Evolutionary conservation across 53 echinoderm and acorn worm species (phyloP).

Genomic region (Crossaster papposus): DNA sequence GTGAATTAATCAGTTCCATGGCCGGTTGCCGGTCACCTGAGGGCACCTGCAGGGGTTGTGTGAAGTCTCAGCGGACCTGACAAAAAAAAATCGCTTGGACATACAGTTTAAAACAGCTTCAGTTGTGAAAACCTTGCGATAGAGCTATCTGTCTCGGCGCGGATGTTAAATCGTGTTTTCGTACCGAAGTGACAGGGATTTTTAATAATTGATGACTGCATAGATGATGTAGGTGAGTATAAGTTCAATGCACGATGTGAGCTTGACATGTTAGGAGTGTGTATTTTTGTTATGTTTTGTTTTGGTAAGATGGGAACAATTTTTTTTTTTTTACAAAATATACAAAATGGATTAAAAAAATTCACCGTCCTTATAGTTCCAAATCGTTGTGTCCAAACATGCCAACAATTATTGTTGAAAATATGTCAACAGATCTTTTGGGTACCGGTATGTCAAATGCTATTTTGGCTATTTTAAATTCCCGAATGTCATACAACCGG

Average conservation of each 20-base stretch:
- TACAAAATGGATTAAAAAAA: too few relatives aligned
- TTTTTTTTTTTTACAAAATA: neutral
- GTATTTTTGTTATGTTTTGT: neutral
- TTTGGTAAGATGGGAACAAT: neutral
- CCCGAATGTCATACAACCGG: too few relatives aligned
- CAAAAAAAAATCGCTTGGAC: neutral
- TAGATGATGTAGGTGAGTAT: neutral
- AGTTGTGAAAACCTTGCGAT: neutral
- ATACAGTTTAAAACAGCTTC: neutral
- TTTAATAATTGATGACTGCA: neutral
- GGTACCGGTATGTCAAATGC: too few relatives aligned
- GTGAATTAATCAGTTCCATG: constrained; percentile 28
- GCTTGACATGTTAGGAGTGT: neutral
- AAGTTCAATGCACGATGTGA: neutral
- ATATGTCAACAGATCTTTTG: too few relatives aligned
- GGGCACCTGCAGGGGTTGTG: neutral
- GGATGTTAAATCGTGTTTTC: neutral
- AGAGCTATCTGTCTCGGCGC: neutral
- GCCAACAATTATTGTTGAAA: too few relatives aligned
- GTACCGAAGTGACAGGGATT: neutral
- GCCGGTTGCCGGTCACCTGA: neutral
- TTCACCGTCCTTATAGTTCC: too few relatives aligned
- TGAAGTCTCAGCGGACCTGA: constrained; percentile 7
- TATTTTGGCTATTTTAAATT: too few relatives aligned
- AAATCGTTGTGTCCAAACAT: too few relatives aligned